Evolutionary conservation across 2,888 invertebrate species (phyloP), one percentile per base, ranked within the genome.

Genomic region (Drosophila pegasa): DNA sequence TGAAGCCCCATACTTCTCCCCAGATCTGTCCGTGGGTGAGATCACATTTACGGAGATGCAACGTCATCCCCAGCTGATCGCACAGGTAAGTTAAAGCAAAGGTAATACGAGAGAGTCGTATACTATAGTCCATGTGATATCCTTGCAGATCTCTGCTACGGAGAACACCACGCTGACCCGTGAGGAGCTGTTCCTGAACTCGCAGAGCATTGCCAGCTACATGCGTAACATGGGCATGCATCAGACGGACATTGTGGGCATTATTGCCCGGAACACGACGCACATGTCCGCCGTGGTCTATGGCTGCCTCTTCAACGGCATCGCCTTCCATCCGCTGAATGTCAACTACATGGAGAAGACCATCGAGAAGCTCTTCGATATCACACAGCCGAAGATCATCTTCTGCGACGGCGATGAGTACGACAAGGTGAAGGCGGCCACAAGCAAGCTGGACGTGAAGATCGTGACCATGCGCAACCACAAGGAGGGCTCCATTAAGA

Each of bases 231-330:
- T 70, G 63, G 60, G 74, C 1, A 52, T 90, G 3, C 40, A 60
- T 0, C 80, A 86, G 51, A 41, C 61, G 14, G 87, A 89, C 55
- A 60, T 85, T 18, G 71, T 88, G 35, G 87, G 84, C 3, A 60
- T 90, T 20, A 62, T 81, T 5, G 88, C 83, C 38, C 62, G 74
- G 14, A 89, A 88, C 57, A 78, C 76, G 0, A 83, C 78, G 10
- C 79, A 87, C 50, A 31, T 87, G 8, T 74, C 82, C n/a, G 69
- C 83, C 2, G 69, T 87, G 7, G 80, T 65, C 5, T 76, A 87
- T 40, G 89, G 72, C 0, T 80, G 80, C 20, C 71, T 82, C 8
- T 82, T 87, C 62, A 88, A 80, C 45, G 80, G 80, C 3, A 73
- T 75, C 1, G 71, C 80, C 8, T 74, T 79, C 54, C 84, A 87